These are phyloP conservation scores for Campylomormyrus numenius DNA, from an alignment of 2,113 vertebrate species.

Conservation along the genomic window DNA sequence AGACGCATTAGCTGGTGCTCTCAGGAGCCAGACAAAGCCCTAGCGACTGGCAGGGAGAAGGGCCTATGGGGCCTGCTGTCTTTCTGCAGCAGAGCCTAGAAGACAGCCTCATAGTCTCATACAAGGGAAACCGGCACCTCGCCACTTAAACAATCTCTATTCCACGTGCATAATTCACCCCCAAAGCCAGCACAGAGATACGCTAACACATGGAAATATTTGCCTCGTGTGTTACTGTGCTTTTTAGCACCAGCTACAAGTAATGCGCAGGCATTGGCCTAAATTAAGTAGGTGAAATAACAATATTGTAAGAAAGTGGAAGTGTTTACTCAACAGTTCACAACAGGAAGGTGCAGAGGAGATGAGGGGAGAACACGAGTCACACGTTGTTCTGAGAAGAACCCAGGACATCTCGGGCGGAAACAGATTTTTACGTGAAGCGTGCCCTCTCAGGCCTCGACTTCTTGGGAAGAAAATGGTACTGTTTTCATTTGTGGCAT, in stretches of 20 bases:
- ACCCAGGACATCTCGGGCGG: slow-evolving; percentile 54
- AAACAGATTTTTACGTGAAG: slow-evolving; percentile 64
- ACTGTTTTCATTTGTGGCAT: neutral
- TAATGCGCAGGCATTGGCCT: neutral
- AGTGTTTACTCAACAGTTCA: slow-evolving; percentile 50
- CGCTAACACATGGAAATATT: neutral
- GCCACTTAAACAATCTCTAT: neutral
- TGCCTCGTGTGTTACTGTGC: neutral
- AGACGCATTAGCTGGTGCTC: slow-evolving; percentile 57
- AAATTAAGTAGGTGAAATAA: neutral
- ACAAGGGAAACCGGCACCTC: neutral
- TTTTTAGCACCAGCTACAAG: neutral
- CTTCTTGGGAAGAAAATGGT: neutral
- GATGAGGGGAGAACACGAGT: slow-evolving; percentile 49
- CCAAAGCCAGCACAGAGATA: neutral
- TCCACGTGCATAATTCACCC: neutral
- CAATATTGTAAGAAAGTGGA: slow-evolving; percentile 31
- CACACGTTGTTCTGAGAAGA: slow-evolving; percentile 40
- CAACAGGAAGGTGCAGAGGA: slow-evolving; percentile 25
- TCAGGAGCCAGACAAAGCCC: slow-evolving; percentile 46
- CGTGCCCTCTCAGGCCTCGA: slow-evolving; percentile 27
- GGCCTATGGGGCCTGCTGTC: slow-evolving; percentile 23
- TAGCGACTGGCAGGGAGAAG: slow-evolving; percentile 35
- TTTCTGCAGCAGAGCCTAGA: neutral
- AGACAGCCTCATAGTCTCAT: neutral